A percentile compares a stretch with the other conserved stretches of the same genome.
Conservation (phyloP, 2,888 invertebrate species). For the Digitonthophagus gazella region DNA sequence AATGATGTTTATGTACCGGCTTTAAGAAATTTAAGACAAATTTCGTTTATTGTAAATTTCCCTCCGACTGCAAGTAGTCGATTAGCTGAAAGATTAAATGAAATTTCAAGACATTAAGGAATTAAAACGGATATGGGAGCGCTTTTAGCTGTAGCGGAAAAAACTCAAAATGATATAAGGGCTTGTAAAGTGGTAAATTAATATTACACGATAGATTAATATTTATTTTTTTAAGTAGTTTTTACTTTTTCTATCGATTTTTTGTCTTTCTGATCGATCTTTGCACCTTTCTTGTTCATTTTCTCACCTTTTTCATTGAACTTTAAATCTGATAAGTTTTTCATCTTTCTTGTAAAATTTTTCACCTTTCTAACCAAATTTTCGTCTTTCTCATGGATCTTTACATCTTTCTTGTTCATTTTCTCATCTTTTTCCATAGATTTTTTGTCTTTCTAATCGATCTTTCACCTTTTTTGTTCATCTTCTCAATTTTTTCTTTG, state of each 20-base stretch:
- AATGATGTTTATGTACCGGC: conserved; percentile 92
- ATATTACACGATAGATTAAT: conserved; percentile 8
- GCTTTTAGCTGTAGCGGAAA: conserved; percentile 74
- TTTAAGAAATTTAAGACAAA: conserved; percentile 74
- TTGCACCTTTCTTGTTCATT: no score
- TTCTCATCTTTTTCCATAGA: no score
- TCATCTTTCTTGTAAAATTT: no score
- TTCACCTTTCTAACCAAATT: no score
- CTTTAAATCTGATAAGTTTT: no score
- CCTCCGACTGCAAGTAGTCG: conserved; percentile 58
- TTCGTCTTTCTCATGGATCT: no score
- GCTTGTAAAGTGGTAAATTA: conserved; percentile 66
- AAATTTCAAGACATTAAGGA: conserved; percentile 67
- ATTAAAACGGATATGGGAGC: conserved; percentile 69
- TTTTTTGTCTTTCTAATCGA: no score
- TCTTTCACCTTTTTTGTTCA: no score
- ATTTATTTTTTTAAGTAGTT: conserved; percentile 8
- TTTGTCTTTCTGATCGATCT: no score
- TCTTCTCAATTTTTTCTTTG: no score
- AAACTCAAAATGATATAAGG: conserved; percentile 85
- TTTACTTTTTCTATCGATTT: conserved; percentile 80
- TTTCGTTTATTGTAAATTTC: conserved; percentile 73
- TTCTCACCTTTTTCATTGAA: no score
- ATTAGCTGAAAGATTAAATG: conserved; percentile 63
- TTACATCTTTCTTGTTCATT: no score